Evolutionary conservation across 2,113 vertebrate species (phyloP).

Genomic region (Cisticola juncidis): DNA sequence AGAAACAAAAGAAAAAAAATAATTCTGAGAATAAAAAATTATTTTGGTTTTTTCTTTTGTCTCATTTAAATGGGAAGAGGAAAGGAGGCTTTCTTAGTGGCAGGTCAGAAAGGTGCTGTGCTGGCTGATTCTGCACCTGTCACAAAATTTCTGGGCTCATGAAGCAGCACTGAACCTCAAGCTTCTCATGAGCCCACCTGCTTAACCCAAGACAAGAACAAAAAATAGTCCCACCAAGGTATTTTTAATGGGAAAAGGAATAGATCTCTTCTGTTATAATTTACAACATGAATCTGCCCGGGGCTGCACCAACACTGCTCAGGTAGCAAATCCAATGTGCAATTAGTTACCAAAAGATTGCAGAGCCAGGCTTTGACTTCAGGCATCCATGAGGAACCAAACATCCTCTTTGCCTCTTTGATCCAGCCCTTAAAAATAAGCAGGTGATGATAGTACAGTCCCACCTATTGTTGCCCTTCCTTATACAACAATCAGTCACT

Average conservation of each 20-base stretch:
- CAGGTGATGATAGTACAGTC: slow-evolving; percentile 14
- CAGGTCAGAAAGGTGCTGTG: background rate
- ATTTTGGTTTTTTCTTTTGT: background rate
- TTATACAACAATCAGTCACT: background rate
- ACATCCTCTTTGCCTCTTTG: background rate
- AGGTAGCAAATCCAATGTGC: background rate
- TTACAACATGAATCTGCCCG: background rate
- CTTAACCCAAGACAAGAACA: background rate
- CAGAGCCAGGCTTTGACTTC: background rate
- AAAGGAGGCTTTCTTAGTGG: background rate
- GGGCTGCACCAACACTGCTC: background rate
- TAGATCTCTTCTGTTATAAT: background rate
- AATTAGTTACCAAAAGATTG: background rate
- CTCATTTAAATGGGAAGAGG: background rate
- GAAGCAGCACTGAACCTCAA: background rate
- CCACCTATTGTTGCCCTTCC: background rate
- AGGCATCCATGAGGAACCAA: background rate
- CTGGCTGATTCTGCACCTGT: background rate
- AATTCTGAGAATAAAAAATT: background rate
- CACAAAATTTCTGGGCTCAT: background rate
- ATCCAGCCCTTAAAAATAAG: slow-evolving; percentile 40
- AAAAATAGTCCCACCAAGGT: background rate
- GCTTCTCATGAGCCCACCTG: background rate
- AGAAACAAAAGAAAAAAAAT: background rate
- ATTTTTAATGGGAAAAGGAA: background rate